These are phyloP conservation scores for Colinus virginianus DNA, from an alignment of 2,113 vertebrate genomes.

Conservation along the genomic window DNA sequence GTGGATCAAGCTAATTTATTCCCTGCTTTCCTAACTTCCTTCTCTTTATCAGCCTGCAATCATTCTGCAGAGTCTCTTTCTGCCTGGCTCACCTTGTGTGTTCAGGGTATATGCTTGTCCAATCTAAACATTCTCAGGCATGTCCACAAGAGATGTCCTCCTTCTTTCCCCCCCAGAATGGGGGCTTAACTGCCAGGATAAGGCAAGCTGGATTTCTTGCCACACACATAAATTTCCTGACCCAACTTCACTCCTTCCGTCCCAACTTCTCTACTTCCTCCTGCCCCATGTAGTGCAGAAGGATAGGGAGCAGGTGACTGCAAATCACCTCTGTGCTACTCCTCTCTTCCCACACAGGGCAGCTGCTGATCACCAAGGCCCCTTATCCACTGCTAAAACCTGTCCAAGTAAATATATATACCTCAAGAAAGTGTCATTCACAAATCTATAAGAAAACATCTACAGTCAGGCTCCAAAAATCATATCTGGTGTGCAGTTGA, in stretches of 20 bases:
- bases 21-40: not conserved
- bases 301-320: not conserved
- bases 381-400: accelerated
- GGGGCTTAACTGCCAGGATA: not conserved
- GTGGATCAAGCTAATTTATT: not conserved
- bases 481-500: not conserved
- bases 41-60: not conserved
- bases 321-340: not conserved
- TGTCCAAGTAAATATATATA: not conserved
- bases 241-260: not conserved
- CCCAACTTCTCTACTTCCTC: not conserved
- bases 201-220: not conserved
- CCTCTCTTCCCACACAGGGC: not conserved
- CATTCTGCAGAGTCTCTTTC: not conserved
- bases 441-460: not conserved
- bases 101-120: not conserved
- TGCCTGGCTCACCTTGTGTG: not conserved
- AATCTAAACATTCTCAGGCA: not conserved
- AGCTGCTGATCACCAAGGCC: not conserved
- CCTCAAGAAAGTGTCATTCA: not conserved
- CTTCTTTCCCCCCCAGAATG: not conserved
- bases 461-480: not conserved
- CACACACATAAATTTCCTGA: not conserved
- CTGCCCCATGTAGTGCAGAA: not conserved
- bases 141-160: not conserved